Evolutionary conservation across 2,797 vertebrate species (phyloP).

Genomic region (Amblyraja radiata): DNA sequence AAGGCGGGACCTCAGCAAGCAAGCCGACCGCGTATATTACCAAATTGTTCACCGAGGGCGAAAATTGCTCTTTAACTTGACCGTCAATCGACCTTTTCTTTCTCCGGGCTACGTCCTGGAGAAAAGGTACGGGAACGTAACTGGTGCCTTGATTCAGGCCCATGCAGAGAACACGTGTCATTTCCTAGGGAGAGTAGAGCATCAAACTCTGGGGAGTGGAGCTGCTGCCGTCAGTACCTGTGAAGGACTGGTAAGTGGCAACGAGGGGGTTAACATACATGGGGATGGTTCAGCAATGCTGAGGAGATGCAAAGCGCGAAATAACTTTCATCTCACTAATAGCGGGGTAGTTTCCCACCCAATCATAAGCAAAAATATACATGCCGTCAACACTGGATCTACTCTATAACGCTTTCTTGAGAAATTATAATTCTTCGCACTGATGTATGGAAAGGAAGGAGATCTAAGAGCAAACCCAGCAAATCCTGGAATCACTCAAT

Average conservation of each 20-base stretch:
- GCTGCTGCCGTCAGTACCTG: constrained; percentile 81
- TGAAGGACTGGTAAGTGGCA: constrained; percentile 76
- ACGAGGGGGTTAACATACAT: background rate
- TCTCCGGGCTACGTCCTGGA: constrained; percentile 75
- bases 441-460: background rate
- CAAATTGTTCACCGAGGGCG: constrained; percentile 62
- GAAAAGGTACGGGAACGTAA: constrained; percentile 62
- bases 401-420: background rate
- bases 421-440: background rate
- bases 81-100: constrained; percentile 63
- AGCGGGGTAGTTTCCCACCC: background rate
- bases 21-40: constrained; percentile 66
- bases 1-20: constrained; percentile 55
- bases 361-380: background rate
- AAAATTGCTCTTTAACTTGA: constrained; percentile 75
- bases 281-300: too few species aligned
- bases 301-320: background rate
- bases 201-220: constrained; percentile 48
- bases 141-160: constrained; percentile 48
- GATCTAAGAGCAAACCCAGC: background rate
- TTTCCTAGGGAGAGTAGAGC: constrained; percentile 66
- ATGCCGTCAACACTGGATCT: background rate
- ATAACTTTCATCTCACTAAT: background rate
- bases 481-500: background rate
- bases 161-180: constrained; percentile 61